phyloP scores from a whole-genome alignment of 2,888 invertebrate genomes.

The Drosophila koepferae region DNA sequence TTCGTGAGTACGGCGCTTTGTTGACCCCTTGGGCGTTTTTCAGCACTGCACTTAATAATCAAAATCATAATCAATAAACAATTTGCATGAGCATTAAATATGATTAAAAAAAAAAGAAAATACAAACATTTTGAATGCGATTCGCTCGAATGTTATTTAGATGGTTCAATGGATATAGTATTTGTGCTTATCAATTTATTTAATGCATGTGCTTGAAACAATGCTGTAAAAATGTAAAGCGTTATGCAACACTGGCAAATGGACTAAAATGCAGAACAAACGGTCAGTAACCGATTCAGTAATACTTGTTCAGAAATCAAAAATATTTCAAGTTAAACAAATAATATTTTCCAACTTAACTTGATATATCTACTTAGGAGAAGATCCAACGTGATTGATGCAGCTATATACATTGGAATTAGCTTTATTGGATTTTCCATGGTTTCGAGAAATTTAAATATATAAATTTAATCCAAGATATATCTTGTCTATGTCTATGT shows the following conservation, averaged over 20 bases:
- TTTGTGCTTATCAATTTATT: slow-evolving; percentile 16
- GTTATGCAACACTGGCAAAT: neutral
- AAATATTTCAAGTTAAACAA: neutral
- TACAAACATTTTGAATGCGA: slow-evolving; percentile 24
- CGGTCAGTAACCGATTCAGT: neutral
- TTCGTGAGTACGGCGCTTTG: neutral
- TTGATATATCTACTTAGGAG: neutral
- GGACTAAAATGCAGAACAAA: neutral
- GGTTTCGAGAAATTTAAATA: neutral
- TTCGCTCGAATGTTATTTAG: slow-evolving; percentile 29
- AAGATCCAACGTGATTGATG: neutral
- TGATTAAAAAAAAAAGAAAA: slow-evolving; percentile 18
- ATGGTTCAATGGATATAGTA: slow-evolving; percentile 10
- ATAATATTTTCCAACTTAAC: no score
- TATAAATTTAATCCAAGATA: no score
- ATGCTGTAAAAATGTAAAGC: neutral
- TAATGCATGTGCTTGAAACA: slow-evolving; percentile 17
- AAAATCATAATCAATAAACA: slow-evolving; percentile 65
- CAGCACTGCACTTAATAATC: slow-evolving; percentile 32
- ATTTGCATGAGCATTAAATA: slow-evolving; percentile 70
- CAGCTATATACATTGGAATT: no score
- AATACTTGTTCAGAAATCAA: neutral
- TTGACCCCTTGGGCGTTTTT: slow-evolving; percentile 14
- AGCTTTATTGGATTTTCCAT: neutral
- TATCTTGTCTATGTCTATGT: no score